Evolutionary conservation across 2,888 invertebrate genomes (phyloP), one percentile per base, ranked within the genome.

Genomic region (Aphodius granarius): DNA sequence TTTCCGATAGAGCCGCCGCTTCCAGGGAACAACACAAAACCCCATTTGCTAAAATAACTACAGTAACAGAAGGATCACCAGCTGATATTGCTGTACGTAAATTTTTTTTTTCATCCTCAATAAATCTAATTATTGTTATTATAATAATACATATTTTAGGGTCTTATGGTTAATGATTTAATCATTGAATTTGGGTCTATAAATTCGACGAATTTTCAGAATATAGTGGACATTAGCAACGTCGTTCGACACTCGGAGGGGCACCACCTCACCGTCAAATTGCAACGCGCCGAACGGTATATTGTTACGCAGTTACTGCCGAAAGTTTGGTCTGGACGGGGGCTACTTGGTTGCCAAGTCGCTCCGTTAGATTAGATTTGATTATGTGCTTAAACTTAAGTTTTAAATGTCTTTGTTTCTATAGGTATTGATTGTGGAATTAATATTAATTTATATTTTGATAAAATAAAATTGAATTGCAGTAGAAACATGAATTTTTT

Each of bases 161-260:
- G 95, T 0, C 87, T 96, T 5, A 87, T 88, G 79, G 89, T 89
- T 62, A 89, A 91, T 16, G 96, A 96, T 86, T 89, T 91, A 78
- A 89, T 96, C 16, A 83, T 94, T 2, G 91, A 94, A 81, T 95
- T 96, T 86, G 96, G 96, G 5, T 93, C 95, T 0, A 87, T 96
- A 6, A 94, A 93, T 84, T 86, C 88, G 0, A 86, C 85, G 5
- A 96, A 96, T 87, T 96, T 94, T 83, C 89, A 89, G 70, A 89
- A 91, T 70, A 86, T 95, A 21, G 88, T 88, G 0, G 93, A 95
- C 85, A 91, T 96, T 70, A 91, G 91, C 0, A 88, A 89, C 23
- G 87, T 95, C 62, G 94, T 95, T 1, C 88, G 90, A 64, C 89
- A 91, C 82, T 91, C 90, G 79, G 88, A 89, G 81, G 89, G 90